Base-by-base conservation (phyloP, 2,797 vertebrate genomes). In the Melanotaenia maccullochi region DNA sequence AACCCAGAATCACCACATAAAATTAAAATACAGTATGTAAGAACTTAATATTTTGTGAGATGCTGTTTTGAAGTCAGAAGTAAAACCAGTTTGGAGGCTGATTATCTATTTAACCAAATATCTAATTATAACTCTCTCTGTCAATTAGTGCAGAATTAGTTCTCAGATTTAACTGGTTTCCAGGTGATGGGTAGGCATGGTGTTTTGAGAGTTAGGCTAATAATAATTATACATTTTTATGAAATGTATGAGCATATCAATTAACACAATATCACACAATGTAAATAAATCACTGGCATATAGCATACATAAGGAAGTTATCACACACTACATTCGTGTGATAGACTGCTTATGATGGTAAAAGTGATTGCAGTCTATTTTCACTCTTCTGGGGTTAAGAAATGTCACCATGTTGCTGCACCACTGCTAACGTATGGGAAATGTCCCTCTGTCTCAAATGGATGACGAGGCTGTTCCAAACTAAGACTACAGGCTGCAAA, bases 381-480 rank as follows among this genome's bases (percentile, higher is more conserved):
- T 84, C 62, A 65, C 71, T 79, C 60, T 70, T 73, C 64, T 73
- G 65, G 61, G 58, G 68, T 84, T 73, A 74, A 68, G 66, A 85
- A 62, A 68, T 75, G 59, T 79, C 78, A 80, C 68, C 75, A 83
- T 74, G 85, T 30, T 78, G 67, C 76, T 58, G 52, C 58, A 57
- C 59, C 69, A 68, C 67, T 73, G 74, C 73, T 78, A 73, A 55
- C 54, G 70, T 32, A 30, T 4, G 25, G 54, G 67, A 60, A 72
- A 66, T 28, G 51, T 47, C 57, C 40, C 57, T 76, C 47, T 24
- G 55, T 76, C 58, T 83, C 64, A 76, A 84, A 83, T 64, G 56
- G 40, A 82, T 75, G 60, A 56, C 9, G 22, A 18, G 52, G 42
- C 66, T 51, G 38, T 62, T 75, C 33, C 61, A 62, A 72, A 81